Base-by-base conservation (phyloP, 2,888 invertebrate species). In the Stenoptilia bipunctidactyla region DNA sequence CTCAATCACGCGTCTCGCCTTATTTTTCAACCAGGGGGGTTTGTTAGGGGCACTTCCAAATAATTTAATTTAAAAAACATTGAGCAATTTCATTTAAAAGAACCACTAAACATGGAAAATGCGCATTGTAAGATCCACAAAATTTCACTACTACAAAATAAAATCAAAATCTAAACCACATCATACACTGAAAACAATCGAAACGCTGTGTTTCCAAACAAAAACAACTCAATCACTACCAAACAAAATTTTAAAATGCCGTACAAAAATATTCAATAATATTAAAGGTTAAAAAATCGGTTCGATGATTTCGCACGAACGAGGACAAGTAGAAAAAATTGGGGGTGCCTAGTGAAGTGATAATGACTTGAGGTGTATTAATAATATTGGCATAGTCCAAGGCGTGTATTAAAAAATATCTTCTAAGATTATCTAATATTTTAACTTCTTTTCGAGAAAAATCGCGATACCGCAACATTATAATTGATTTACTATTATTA, bases 31-130 rank as follows among this genome's bases (percentile, higher is more conserved):
- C 58, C 66, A 65, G 68, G 62, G 64, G 64, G 67, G 68, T 58
- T 63, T 67, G 69, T 8, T 20, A 38, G 74, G 76, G 72, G 66
- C 69, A 68, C 72, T 58, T 52, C 47, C 51, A 74, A 69, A 68
- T 62, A 61, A 68, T 63, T 62, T 62, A 53, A 56, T 56, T 49
- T 59, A 68, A 67, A 74, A 69, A 59, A 53, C 58, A 65, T 77
- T 80, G 82, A 82, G 82, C 80, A 82, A 79, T 70, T 67, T 69
- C 65, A 64, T 73, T 55, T 55, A 69, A 75, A 75, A 63, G 49
- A 69, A 73, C 56, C 61, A 55, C 46, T 49, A 51, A 56, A 51
- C 20, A 52, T 52, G 56, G 66, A 63, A 69, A 64, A 62, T 66
- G 64, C 63, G 65, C 62, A 62, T 56, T 53, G 51, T 49, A 45